These are phyloP conservation scores for Ptychochromis oligacanthus DNA, from an alignment of 2,113 vertebrate species.

Conservation along the genomic window DNA sequence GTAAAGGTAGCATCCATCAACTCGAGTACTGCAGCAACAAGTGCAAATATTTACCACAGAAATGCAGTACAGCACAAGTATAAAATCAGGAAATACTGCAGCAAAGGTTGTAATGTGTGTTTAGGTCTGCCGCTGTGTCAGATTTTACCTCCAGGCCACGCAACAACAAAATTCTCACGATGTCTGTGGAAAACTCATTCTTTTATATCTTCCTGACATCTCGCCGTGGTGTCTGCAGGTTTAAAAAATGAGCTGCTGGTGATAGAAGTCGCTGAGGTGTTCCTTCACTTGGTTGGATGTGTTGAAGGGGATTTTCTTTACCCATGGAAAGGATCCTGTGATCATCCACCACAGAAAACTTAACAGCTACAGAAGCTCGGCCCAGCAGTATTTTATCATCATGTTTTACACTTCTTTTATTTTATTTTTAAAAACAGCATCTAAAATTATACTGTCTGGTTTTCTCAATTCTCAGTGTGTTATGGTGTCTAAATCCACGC, in stretches of 20 bases:
- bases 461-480: neutral
- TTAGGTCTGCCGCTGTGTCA: neutral
- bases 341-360: neutral
- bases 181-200: no score
- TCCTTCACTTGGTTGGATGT: no score
- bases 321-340: neutral
- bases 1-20: neutral
- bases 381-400: neutral
- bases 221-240: fast-evolving
- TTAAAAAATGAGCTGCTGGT: neutral
- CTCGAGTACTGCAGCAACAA: neutral
- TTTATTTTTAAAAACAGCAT: neutral
- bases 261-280: neutral
- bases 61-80: neutral
- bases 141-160: neutral
- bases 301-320: neutral
- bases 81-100: neutral
- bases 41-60: neutral
- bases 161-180: neutral
- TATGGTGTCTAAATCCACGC: neutral
- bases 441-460: neutral
- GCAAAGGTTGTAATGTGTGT: neutral
- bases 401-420: neutral
- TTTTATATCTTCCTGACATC: neutral
- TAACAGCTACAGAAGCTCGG: no score